These are phyloP conservation scores for Ia io DNA, from an alignment of 2,113 vertebrate genomes.

Conservation along the genomic window DNA sequence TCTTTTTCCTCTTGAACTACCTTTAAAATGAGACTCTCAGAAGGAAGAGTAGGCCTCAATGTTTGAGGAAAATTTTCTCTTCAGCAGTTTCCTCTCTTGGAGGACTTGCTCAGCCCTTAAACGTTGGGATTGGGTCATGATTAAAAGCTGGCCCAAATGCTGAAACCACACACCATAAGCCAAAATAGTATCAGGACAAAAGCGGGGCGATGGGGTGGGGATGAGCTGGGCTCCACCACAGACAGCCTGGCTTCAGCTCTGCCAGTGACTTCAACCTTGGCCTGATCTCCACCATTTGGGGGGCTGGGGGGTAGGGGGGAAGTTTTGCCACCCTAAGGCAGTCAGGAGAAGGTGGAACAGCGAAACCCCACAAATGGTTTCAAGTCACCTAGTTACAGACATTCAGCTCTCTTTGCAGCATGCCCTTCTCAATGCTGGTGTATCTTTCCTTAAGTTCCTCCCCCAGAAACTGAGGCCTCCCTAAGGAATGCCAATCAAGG, in stretches of 20 bases:
- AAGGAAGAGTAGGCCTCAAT: slow-evolving; percentile 18
- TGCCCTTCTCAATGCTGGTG: not conserved
- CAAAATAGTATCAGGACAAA: slow-evolving; percentile 57
- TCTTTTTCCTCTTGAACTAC: slow-evolving; percentile 12
- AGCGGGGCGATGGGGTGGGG: not conserved
- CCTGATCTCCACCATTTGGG: not conserved
- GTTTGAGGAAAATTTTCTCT: slow-evolving; percentile 22
- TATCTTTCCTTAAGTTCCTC: not conserved
- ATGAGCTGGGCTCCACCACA: slow-evolving; percentile 42
- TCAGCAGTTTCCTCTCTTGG: slow-evolving; percentile 32
- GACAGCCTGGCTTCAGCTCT: slow-evolving; percentile 36
- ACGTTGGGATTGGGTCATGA: not conserved
- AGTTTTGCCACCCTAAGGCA: not conserved
- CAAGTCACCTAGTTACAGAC: not conserved
- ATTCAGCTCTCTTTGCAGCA: not conserved
- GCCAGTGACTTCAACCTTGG: slow-evolving; percentile 65
- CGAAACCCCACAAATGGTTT: not conserved
- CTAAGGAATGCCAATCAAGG: not conserved
- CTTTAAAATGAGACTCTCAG: slow-evolving; percentile 26
- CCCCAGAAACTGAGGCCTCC: slow-evolving; percentile 1
- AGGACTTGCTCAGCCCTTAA: slow-evolving; percentile 22
- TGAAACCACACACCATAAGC: slow-evolving; percentile 58
- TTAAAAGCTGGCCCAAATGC: slow-evolving; percentile 51
- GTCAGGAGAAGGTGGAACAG: not conserved
- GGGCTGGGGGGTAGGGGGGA: not conserved